phyloP scores from a whole-genome alignment of 2,797 vertebrate genomes.

The Paedocypris micromegethes region DNA sequence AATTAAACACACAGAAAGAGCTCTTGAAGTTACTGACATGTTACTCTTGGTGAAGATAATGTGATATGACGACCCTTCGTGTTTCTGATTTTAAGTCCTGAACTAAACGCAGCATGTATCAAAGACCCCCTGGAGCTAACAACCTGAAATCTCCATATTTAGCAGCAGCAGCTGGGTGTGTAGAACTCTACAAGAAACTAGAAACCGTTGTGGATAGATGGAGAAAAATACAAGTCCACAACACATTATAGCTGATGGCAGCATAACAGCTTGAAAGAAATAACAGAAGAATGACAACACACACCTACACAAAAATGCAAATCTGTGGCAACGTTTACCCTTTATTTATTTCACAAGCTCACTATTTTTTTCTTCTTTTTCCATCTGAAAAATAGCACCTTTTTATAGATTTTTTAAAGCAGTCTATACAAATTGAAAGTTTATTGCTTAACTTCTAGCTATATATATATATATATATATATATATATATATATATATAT shows the following conservation, averaged over 20 bases:
- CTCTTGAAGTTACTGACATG: conserved; percentile 10
- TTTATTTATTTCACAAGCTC: no score
- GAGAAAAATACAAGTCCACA: conserved; percentile 6
- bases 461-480: no score
- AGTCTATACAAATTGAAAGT: no score
- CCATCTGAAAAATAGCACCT: no score
- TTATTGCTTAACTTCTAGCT: no score
- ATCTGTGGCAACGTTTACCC: background rate
- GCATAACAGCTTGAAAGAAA: conserved; percentile 20
- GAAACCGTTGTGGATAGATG: conserved; percentile 29
- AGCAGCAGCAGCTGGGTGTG: conserved; percentile 14
- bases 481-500: no score
- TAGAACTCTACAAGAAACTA: conserved; percentile 15
- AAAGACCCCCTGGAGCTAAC: conserved; percentile 25
- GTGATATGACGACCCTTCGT: conserved; percentile 32
- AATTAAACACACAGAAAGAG: conserved; percentile 3
- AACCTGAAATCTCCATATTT: conserved; percentile 33
- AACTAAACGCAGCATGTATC: conserved; percentile 29
- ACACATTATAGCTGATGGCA: conserved; percentile 22
- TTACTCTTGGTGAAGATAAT: conserved; percentile 28
- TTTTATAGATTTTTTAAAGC: no score
- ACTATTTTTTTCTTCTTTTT: no score
- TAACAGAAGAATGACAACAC: conserved; percentile 11
- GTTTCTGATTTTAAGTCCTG: conserved; percentile 36
- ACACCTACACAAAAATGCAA: conserved; percentile 27